phyloP scores from a whole-genome alignment of 2,888 invertebrate genomes.

The Caenorhabditis sinica region DNA sequence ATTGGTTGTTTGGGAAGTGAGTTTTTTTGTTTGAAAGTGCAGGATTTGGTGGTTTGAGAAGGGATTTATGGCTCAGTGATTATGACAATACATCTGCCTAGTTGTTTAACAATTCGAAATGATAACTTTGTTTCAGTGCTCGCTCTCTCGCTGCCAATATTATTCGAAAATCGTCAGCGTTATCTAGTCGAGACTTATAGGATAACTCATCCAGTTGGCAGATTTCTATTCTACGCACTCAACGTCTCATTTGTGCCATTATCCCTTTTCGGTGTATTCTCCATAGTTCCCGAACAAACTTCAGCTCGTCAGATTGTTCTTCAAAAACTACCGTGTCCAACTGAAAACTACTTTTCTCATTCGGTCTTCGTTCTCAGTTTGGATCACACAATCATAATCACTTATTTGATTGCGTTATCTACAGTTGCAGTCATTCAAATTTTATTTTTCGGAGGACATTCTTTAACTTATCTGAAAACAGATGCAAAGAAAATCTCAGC shows the following conservation, averaged over 20 bases:
- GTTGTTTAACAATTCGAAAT: neutral
- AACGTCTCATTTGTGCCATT: conserved; percentile 37
- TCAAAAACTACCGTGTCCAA: conserved; percentile 24
- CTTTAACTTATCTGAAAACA: conserved; percentile 21
- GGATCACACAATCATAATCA: conserved; percentile 21
- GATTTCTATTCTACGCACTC: conserved; percentile 24
- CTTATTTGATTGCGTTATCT: conserved; percentile 20
- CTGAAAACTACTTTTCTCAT: conserved; percentile 11
- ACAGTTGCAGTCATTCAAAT: conserved; percentile 23
- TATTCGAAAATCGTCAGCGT: conserved; percentile 46
- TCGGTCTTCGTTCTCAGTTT: conserved; percentile 37
- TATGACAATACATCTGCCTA: neutral
- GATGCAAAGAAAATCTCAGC: conserved; percentile 26
- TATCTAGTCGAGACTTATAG: conserved; percentile 37
- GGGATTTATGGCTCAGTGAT: too few relatives aligned
- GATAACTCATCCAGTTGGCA: conserved; percentile 3
- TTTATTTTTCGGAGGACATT: conserved; percentile 39
- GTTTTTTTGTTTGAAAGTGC: neutral
- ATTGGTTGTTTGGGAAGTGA: conserved; percentile 40
- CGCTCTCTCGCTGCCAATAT: conserved; percentile 33
- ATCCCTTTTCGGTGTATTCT: conserved; percentile 32
- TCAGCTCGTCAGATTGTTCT: conserved; percentile 33
- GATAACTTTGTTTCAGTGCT: conserved; percentile 36
- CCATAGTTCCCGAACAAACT: conserved; percentile 36
- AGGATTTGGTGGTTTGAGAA: neutral